A percentile compares a stretch with the other conserved stretches of the same genome.
Evolutionary conservation across 2,888 invertebrate genomes (phyloP).

Genomic region (Pheosia tremula): DNA sequence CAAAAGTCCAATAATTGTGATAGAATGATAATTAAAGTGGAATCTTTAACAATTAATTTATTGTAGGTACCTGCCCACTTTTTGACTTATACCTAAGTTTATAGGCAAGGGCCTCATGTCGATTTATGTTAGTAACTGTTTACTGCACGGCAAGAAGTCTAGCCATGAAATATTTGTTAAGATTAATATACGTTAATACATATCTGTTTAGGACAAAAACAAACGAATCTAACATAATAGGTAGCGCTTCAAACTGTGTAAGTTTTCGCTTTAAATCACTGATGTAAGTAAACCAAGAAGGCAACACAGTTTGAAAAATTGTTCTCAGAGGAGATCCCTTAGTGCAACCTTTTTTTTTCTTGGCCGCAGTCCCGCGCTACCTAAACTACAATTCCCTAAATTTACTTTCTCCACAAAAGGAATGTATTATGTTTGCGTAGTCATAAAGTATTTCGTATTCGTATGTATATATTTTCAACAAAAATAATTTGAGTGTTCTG

Average conservation of each 20-base stretch:
- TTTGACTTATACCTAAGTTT: no score
- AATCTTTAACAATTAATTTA: no score
- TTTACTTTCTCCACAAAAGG: slow-evolving; percentile 57
- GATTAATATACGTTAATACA: no score
- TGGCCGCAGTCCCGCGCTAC: slow-evolving; percentile 49
- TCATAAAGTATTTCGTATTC: slow-evolving; percentile 2
- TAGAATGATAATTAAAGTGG: no score
- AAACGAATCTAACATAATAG: no score
- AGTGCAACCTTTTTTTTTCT: slow-evolving; percentile 63
- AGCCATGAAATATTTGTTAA: no score
- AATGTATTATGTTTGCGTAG: slow-evolving; percentile 45
- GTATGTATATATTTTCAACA: neutral
- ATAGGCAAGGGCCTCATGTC: no score
- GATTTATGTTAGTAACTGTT: no score
- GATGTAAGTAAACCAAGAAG: slow-evolving; percentile 62
- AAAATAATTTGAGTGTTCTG: no score
- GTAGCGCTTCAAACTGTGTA: neutral
- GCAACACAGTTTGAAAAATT: slow-evolving; percentile 73
- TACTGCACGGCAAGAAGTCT: no score
- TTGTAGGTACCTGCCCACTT: no score
- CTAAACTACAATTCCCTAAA: slow-evolving; percentile 66
- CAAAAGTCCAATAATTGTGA: neutral
- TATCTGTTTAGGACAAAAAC: no score
- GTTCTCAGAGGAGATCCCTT: slow-evolving; percentile 65
- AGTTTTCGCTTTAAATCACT: slow-evolving; percentile 60